A percentile compares a stretch with the other conserved stretches of the same genome.
These are phyloP conservation scores for Drosophila siamana DNA, from an alignment of 2,888 invertebrate species.

Conservation along the genomic window DNA sequence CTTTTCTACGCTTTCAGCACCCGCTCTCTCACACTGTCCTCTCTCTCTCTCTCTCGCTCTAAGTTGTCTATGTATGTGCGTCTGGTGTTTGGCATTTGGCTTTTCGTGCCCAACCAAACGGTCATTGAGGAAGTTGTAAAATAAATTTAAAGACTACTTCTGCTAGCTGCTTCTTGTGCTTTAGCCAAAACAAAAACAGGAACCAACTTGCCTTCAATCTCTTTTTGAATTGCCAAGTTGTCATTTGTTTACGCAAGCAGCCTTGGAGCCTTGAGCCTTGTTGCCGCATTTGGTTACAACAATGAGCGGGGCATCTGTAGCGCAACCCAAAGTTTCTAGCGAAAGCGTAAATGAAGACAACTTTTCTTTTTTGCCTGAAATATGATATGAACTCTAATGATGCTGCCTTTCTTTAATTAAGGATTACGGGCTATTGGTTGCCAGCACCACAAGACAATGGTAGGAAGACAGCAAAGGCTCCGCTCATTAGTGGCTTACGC, in stretches of 20 bases:
- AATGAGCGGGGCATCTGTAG: slow-evolving; percentile 32
- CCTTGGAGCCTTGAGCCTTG: neutral
- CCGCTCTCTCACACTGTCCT: slow-evolving; percentile 1
- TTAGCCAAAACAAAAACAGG: slow-evolving; percentile 38
- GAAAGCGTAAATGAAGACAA: neutral
- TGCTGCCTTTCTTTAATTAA: neutral
- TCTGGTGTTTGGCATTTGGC: slow-evolving; percentile 54
- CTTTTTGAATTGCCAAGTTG: slow-evolving; percentile 39
- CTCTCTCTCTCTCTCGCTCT: neutral
- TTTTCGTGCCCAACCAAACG: slow-evolving; percentile 35
- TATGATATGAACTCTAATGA: neutral
- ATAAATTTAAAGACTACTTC: slow-evolving; percentile 66
- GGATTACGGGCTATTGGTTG: neutral
- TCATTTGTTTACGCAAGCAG: slow-evolving; percentile 30
- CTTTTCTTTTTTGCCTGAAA: neutral
- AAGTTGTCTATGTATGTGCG: slow-evolving; percentile 9
- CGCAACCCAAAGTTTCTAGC: slow-evolving; percentile 18
- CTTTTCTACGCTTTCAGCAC: slow-evolving; percentile 57
- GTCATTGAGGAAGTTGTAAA: slow-evolving; percentile 71
- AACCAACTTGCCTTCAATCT: slow-evolving; percentile 47
- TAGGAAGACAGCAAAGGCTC: neutral
- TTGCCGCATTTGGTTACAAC: slow-evolving; percentile 34
- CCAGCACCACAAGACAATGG: neutral
- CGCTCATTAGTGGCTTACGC: neutral
- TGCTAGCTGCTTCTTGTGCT: slow-evolving; percentile 23